Conservation (phyloP, 2,888 invertebrate genomes). For the Corbicula japonica region DNA sequence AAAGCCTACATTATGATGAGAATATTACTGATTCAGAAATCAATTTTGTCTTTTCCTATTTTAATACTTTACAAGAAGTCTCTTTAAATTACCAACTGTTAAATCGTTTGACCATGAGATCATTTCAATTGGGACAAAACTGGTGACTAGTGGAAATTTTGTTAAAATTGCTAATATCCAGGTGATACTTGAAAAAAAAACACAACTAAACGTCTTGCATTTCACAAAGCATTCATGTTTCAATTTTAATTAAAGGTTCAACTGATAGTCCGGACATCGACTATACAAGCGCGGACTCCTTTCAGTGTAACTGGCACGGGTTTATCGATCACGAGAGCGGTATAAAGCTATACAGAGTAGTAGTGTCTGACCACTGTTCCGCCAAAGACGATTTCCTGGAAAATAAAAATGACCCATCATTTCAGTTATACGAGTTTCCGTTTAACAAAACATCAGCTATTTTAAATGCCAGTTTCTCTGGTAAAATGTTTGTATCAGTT, state of each 20-base stretch:
- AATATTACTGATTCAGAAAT: background rate
- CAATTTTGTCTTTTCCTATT: background rate
- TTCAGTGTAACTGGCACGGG: slow-evolving; percentile 67
- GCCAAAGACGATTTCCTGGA: slow-evolving; percentile 21
- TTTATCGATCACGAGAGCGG: slow-evolving; percentile 77
- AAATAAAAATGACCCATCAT: background rate
- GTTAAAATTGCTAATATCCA: background rate
- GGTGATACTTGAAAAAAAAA: background rate
- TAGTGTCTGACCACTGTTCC: slow-evolving; percentile 57
- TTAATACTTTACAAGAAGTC: background rate
- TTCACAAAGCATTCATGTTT: background rate
- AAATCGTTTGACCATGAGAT: too few relatives aligned
- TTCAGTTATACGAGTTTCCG: background rate
- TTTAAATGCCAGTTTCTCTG: slow-evolving; percentile 37
- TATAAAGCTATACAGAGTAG: slow-evolving; percentile 64
- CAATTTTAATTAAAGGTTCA: slow-evolving; percentile 30
- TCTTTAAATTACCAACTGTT: too few relatives aligned
- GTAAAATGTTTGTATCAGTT: slow-evolving; percentile 49
- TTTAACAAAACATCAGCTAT: slow-evolving; percentile 25
- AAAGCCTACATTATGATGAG: background rate
- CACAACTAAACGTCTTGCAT: background rate
- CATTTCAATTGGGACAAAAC: too few relatives aligned
- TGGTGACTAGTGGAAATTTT: too few relatives aligned
- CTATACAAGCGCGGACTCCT: slow-evolving; percentile 56
- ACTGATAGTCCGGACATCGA: slow-evolving; percentile 67